These are phyloP conservation scores for Lucinisca nassula DNA, from an alignment of 2,888 invertebrate genomes.

Conservation along the genomic window DNA sequence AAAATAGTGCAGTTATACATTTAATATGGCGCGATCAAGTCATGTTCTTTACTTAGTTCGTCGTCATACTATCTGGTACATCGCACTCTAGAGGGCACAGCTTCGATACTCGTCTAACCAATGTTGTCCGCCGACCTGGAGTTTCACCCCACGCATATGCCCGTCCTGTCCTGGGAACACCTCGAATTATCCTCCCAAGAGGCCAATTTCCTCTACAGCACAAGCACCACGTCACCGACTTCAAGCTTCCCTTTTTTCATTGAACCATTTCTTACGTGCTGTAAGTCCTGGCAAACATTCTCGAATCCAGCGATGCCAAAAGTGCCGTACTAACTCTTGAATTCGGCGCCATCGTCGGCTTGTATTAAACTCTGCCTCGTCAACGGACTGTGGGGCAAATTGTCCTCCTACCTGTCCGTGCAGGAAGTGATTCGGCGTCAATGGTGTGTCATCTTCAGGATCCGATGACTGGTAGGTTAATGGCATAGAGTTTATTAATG, in stretches of 20 bases:
- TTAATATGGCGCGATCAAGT: too few species aligned
- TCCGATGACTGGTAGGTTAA: too few species aligned
- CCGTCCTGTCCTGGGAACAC: constrained; percentile 36
- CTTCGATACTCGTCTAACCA: not conserved
- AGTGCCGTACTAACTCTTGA: constrained; percentile 47
- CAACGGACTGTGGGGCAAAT: constrained; percentile 35
- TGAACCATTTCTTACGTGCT: constrained; percentile 24
- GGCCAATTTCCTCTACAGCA: constrained; percentile 37
- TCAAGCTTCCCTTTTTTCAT: not conserved
- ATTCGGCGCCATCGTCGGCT: constrained; percentile 34
- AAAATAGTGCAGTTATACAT: too few species aligned
- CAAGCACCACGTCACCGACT: constrained; percentile 33
- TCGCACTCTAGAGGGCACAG: not conserved
- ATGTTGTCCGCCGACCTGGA: not conserved
- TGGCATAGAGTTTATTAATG: too few species aligned
- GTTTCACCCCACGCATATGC: constrained; percentile 8
- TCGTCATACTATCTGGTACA: too few species aligned
- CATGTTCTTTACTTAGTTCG: too few species aligned
- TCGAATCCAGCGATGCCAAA: constrained; percentile 39
- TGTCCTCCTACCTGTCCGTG: constrained; percentile 48
- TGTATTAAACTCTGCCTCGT: not conserved
- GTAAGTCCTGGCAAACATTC: constrained; percentile 29
- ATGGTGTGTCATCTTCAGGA: too few species aligned
- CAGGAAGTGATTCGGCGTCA: constrained; percentile 65
- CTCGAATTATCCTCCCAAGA: constrained; percentile 29